These are phyloP conservation scores for Clusia tigrina DNA, from an alignment of 2,888 invertebrate species.

Conservation along the genomic window DNA sequence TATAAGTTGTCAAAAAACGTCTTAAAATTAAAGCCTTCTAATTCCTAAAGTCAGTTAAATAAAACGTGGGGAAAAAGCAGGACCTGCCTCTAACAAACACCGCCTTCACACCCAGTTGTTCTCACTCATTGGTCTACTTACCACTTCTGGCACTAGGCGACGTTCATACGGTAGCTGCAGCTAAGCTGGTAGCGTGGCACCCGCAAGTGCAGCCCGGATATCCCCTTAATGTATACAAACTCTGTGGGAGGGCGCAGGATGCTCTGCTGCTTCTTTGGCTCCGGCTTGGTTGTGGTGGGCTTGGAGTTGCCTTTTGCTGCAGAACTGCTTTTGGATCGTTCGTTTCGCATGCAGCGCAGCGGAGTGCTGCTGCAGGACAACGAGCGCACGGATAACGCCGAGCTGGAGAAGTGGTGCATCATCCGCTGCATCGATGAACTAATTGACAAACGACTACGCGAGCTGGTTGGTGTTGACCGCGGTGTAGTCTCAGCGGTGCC, in stretches of 20 bases:
- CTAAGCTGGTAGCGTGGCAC: constrained; percentile 71
- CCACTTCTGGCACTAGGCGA: constrained; percentile 48
- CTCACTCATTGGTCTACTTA: background rate
- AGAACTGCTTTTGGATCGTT: background rate
- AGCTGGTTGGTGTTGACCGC: no score
- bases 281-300: constrained; percentile 35
- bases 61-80: background rate
- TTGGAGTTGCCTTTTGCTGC: background rate
- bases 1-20: no score
- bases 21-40: constrained; percentile 20
- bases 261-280: constrained; percentile 69
- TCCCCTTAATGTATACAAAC: constrained; percentile 81
- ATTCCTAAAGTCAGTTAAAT: background rate
- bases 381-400: constrained; percentile 68
- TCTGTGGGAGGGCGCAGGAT: constrained; percentile 80
- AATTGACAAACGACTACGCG: constrained; percentile 61
- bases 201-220: constrained; percentile 82
- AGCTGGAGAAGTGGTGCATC: constrained; percentile 74
- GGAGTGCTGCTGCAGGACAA: constrained; percentile 70
- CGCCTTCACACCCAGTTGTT: background rate
- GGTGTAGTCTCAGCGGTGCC: background rate
- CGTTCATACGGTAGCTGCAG: constrained; percentile 57
- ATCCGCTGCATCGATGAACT: constrained; percentile 73
- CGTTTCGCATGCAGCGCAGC: constrained; percentile 44
- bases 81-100: no score